A percentile compares a stretch with the other conserved stretches of the same genome.
These are phyloP conservation scores for Eurypyga helias DNA, from an alignment of 2,113 vertebrate genomes.

Conservation along the genomic window DNA sequence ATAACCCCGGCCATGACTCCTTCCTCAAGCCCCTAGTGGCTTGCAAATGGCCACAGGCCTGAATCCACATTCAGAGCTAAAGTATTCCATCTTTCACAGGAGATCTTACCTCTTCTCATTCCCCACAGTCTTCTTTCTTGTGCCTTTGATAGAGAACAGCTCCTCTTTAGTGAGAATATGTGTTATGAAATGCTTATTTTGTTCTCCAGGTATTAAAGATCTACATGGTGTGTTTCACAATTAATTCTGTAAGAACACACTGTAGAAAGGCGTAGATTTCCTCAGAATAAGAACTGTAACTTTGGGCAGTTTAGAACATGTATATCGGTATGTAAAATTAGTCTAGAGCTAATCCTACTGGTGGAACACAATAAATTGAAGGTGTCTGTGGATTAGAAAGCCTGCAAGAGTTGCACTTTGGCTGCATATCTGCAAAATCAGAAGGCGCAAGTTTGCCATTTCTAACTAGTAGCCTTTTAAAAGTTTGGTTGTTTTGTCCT, in stretches of 20 bases:
- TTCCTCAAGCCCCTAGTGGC: background rate
- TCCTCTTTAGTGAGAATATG: background rate
- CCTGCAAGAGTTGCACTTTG: background rate
- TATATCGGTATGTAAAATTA: background rate
- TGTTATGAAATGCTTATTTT: background rate
- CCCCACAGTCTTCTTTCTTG: background rate
- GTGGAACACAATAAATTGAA: background rate
- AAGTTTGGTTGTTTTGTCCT: background rate
- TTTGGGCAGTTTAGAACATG: background rate
- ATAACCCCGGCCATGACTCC: background rate
- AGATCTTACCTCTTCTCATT: background rate
- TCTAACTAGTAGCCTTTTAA: background rate
- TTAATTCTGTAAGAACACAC: background rate
- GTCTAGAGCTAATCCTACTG: background rate
- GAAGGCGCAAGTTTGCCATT: background rate
- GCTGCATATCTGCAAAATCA: background rate
- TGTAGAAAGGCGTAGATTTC: background rate
- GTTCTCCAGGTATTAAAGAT: background rate
- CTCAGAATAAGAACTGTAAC: background rate
- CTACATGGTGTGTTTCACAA: background rate
- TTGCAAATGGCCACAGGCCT: background rate
- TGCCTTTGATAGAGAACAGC: background rate
- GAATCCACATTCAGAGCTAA: background rate
- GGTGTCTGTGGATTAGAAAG: background rate
- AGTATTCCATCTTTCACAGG: background rate